Conservation (phyloP, 1,140 invertebrate genomes). For the Pseudomyrmex flavicornis region DNA sequence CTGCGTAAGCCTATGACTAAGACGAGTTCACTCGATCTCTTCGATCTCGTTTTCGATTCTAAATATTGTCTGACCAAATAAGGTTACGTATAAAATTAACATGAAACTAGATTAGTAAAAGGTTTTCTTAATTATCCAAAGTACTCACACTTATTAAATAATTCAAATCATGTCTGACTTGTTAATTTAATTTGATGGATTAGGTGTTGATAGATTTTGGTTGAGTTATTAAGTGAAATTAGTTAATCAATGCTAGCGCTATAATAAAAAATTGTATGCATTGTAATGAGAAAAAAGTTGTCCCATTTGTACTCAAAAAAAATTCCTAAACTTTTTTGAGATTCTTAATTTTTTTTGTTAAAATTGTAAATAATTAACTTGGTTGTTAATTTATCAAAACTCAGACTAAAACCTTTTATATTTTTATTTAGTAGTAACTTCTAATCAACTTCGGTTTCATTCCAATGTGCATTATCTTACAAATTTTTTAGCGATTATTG, state of each 20-base stretch:
- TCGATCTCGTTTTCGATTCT: neutral
- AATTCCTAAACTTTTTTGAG: neutral
- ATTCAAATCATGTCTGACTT: too few relatives aligned
- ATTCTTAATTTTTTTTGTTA: neutral
- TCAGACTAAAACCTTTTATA: neutral
- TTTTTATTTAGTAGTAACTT: neutral
- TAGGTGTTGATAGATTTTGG: too few relatives aligned
- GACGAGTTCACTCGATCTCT: neutral
- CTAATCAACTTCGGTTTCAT: slow-evolving; percentile 27
- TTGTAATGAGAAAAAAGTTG: neutral
- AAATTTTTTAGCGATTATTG: neutral
- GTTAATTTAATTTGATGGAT: neutral
- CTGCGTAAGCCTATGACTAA: neutral
- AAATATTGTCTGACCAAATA: neutral
- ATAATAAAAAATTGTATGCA: too few relatives aligned
- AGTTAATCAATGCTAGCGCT: neutral
- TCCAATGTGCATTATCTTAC: neutral
- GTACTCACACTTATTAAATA: too few relatives aligned
- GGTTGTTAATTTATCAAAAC: neutral
- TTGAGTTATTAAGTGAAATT: neutral
- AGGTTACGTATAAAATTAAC: neutral
- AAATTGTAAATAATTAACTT: neutral
- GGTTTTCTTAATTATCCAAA: neutral
- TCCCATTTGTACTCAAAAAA: neutral
- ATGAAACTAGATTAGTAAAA: neutral